phyloP scores from a whole-genome alignment of 2,888 invertebrate species.

The Watsonalla binaria region DNA sequence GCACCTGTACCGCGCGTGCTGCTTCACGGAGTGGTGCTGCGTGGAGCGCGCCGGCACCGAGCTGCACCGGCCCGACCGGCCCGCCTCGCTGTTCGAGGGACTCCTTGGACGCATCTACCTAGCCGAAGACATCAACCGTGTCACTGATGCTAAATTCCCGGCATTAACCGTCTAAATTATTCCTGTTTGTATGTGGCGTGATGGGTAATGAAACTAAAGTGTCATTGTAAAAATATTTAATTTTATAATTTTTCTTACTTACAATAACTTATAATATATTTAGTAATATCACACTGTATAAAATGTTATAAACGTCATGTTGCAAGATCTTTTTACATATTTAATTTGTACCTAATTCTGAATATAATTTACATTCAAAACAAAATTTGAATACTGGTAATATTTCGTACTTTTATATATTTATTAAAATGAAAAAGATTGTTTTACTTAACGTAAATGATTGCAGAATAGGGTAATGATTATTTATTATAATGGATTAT shows the following conservation, averaged over 20 bases:
- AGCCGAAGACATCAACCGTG: conserved; percentile 82
- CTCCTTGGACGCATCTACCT: conserved; percentile 88
- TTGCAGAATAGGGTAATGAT: too few species aligned
- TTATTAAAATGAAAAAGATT: too few species aligned
- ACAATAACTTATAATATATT: conserved; percentile 15
- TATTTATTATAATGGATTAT: too few species aligned
- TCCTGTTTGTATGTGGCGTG: not conserved
- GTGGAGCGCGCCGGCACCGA: conserved; percentile 84
- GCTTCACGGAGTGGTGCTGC: conserved; percentile 90
- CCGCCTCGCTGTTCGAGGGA: conserved; percentile 91
- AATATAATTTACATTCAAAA: not conserved
- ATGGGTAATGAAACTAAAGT: conserved; percentile 7
- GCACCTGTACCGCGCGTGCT: conserved; percentile 86
- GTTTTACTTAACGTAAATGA: too few species aligned
- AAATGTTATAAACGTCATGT: conserved; percentile 18
- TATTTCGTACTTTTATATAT: too few species aligned
- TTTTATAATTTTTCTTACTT: conserved; percentile 19
- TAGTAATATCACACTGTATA: conserved; percentile 39
- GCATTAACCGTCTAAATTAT: conserved; percentile 76
- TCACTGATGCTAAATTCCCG: conserved; percentile 85
- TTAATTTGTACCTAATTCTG: not conserved
- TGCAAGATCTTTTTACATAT: not conserved
- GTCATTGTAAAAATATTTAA: conserved; percentile 40
- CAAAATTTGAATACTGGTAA: too few species aligned
- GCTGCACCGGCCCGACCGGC: conserved; percentile 85